A percentile compares a stretch with the other conserved stretches of the same genome.
phyloP scores from a whole-genome alignment of 2,888 invertebrate genomes.

The Cantharis rufa region DNA sequence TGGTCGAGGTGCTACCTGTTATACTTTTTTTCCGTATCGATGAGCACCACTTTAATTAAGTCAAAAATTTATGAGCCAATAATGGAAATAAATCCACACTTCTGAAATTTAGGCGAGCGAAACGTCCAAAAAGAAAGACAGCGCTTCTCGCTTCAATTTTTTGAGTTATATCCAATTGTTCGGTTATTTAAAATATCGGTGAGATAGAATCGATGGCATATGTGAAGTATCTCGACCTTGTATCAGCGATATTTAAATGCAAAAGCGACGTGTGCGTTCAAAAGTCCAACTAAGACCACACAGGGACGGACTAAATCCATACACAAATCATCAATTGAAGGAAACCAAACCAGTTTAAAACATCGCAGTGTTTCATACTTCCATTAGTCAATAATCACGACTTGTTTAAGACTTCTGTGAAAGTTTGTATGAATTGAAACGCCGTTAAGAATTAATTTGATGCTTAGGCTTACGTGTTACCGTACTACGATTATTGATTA shows the following conservation, averaged over 20 bases:
- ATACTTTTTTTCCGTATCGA: background rate
- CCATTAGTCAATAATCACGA: slow-evolving; percentile 18
- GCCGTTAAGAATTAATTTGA: slow-evolving; percentile 13
- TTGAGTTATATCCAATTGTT: background rate
- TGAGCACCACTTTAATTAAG: background rate
- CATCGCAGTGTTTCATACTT: slow-evolving; percentile 9
- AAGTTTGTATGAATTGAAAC: slow-evolving; percentile 4
- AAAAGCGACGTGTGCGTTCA: slow-evolving; percentile 41
- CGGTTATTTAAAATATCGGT: slow-evolving; percentile 7
- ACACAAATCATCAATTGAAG: slow-evolving; percentile 44
- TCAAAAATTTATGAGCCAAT: background rate
- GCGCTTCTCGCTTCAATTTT: background rate
- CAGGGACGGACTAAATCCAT: slow-evolving; percentile 38
- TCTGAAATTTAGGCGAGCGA: background rate
- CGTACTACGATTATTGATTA: background rate
- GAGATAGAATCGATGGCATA: slow-evolving; percentile 35
- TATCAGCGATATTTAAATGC: slow-evolving; percentile 43
- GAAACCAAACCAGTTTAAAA: slow-evolving; percentile 41
- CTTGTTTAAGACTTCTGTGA: slow-evolving; percentile 15
- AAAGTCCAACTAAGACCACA: slow-evolving; percentile 43
- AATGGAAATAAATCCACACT: background rate
- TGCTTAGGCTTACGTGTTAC: background rate
- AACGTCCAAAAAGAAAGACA: background rate
- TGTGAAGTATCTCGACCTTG: slow-evolving; percentile 37
- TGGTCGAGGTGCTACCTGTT: background rate